Evolutionary conservation across 2,888 invertebrate species (phyloP).

Genomic region (Plemyria rubiginata): DNA sequence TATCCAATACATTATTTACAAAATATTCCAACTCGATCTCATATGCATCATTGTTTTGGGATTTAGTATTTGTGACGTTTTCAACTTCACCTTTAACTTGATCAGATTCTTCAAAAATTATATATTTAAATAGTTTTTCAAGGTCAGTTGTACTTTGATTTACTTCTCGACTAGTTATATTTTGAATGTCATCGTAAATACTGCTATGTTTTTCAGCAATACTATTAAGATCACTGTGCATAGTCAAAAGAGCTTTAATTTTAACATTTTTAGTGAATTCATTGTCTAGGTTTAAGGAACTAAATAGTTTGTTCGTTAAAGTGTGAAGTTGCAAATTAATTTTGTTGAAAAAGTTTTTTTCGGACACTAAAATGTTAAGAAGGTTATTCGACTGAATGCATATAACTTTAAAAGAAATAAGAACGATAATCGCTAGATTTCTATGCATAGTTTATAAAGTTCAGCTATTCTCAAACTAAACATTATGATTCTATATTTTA

Average conservation of each 20-base stretch:
- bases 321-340: slow-evolving; percentile 44
- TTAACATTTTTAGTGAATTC: slow-evolving; percentile 40
- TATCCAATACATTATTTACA: slow-evolving; percentile 3
- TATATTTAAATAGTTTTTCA: slow-evolving; percentile 38
- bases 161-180: slow-evolving; percentile 23
- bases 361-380: slow-evolving; percentile 32
- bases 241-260: slow-evolving; percentile 43
- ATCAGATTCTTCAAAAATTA: slow-evolving; percentile 35
- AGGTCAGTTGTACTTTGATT: slow-evolving; percentile 25
- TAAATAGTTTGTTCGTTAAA: slow-evolving; percentile 50
- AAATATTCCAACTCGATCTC: neutral
- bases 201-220: slow-evolving; percentile 47
- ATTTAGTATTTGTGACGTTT: slow-evolving; percentile 18
- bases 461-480: neutral
- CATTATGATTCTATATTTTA: slow-evolving; percentile 5
- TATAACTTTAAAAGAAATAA: slow-evolving; percentile 29
- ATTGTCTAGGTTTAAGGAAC: slow-evolving; percentile 43
- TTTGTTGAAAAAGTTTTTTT: slow-evolving; percentile 43
- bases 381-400: slow-evolving; percentile 31
- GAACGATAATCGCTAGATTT: slow-evolving; percentile 22
- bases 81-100: slow-evolving; percentile 4
- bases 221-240: slow-evolving; percentile 49
- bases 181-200: slow-evolving; percentile 41
- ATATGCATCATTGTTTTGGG: slow-evolving; percentile 12
- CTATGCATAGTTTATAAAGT: slow-evolving; percentile 22